Base-by-base conservation (phyloP, 2,888 invertebrate species). In the Andrena bicolor region DNA sequence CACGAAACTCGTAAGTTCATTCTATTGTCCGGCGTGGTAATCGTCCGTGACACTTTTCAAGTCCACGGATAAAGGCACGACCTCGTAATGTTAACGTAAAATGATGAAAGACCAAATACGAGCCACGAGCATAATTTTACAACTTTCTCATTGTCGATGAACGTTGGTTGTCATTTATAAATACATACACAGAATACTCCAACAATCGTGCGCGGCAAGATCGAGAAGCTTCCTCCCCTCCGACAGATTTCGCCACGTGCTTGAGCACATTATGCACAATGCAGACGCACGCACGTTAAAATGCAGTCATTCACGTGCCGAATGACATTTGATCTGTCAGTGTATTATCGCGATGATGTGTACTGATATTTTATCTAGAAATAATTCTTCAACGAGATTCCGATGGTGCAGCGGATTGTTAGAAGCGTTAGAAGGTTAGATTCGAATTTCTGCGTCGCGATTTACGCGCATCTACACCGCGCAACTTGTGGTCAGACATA, bases 1-100 rank as follows among this genome's bases (percentile, higher is more conserved):
- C 64, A 41, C 26, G 26, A 48, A 64, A 64, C 35, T 64, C 48
- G n/a, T n/a, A 26, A 23, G 41, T 26, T 26, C 63, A 7, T 23
- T 64, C 26, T 20, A 7, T 6, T 41, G 63, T 16, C 16, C 20
- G 16, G 7, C 16, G 26, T 7, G 26, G 6, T 16, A 64, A 64
- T 23, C 16, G 23, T 2, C 26, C 23, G 1, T 64, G 6, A 64
- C 1, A 64, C 2, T 26, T 64, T 64, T 35, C 41, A 16, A 0
- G 10, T 8, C 16, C 41, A 41, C 16, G 16, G 16, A 41, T 5
- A 16, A 41, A 41, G 1, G 1, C 16, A 16, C 0, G 16, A 5
- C 5, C 41, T 41, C 16, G 16, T 41, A 41, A 41, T 41, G 16
- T 41, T 41, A 16, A 13, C 35, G 35, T 35, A 35, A 35, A 41